These are phyloP conservation scores for Epistrophe grossulariae DNA, from an alignment of 2,888 invertebrate species.

Conservation along the genomic window DNA sequence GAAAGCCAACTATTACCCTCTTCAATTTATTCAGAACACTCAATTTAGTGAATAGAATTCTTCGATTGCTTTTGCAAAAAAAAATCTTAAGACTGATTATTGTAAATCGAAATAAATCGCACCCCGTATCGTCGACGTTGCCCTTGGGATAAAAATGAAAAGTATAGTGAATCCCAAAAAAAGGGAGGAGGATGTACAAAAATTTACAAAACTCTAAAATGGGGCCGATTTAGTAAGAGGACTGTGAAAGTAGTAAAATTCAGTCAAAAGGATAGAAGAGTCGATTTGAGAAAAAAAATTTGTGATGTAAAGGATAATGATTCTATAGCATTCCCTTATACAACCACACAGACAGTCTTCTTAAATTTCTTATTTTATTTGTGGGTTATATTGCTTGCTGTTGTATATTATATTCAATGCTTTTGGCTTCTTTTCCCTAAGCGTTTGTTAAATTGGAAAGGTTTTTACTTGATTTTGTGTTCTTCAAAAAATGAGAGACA, in stretches of 20 bases:
- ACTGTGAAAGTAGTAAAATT: conserved; percentile 61
- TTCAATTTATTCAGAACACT: conserved; percentile 62
- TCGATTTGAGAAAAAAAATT: not conserved
- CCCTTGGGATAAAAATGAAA: conserved; percentile 14
- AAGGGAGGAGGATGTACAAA: not conserved
- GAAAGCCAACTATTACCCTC: conserved; percentile 58
- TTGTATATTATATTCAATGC: conserved; percentile 44
- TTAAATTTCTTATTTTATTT: conserved; percentile 70
- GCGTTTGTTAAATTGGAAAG: conserved; percentile 67
- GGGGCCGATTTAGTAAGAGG: conserved; percentile 66
- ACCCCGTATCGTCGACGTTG: conserved; percentile 17
- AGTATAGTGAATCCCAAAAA: conserved; percentile 23
- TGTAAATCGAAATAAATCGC: conserved; percentile 75
- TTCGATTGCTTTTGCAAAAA: conserved; percentile 24
- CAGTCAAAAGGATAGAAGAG: conserved; percentile 41
- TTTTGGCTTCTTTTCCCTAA: conserved; percentile 53
- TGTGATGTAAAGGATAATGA: conserved; percentile 34
- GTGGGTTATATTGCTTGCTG: conserved; percentile 61
- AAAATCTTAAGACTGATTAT: conserved; percentile 60
- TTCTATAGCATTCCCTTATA: conserved; percentile 7
- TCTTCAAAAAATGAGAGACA: not conserved
- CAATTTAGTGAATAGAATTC: conserved; percentile 56
- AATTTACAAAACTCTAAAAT: conserved; percentile 56
- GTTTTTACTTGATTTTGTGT: conserved; percentile 25
- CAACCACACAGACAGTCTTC: conserved; percentile 8